A percentile compares a stretch with the other conserved stretches of the same genome.
phyloP scores from a whole-genome alignment of 2,888 invertebrate species.

The Aspidapion aeneum region DNA sequence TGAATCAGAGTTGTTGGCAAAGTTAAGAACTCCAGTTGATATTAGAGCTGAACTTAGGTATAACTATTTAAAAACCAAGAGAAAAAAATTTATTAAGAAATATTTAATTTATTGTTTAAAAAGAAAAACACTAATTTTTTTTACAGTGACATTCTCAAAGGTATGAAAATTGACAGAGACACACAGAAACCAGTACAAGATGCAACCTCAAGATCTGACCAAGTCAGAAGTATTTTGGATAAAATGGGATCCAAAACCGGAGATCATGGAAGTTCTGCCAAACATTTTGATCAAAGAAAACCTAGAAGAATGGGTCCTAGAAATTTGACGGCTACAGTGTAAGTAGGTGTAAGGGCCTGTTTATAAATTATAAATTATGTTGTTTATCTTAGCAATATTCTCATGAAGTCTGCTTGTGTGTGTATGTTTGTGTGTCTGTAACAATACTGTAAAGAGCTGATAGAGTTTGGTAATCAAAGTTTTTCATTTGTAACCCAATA shows the following conservation, averaged over 20 bases:
- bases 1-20: slow-evolving; percentile 69
- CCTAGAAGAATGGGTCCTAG: background rate
- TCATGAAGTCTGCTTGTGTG: no score
- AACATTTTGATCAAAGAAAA: background rate
- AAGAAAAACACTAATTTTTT: slow-evolving; percentile 5
- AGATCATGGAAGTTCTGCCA: background rate
- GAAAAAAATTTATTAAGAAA: background rate
- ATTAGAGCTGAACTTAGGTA: background rate
- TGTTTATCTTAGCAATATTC: no score
- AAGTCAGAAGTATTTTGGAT: slow-evolving; percentile 47
- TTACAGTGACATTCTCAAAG: slow-evolving; percentile 68
- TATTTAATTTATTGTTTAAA: background rate
- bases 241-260: slow-evolving; percentile 16
- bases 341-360: background rate
- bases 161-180: slow-evolving; percentile 72
- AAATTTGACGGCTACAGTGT: background rate
- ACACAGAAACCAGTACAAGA: slow-evolving; percentile 41
- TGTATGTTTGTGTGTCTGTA: no score
- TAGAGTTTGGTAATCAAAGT: no score
- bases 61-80: slow-evolving; percentile 2
- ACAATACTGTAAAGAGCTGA: no score
- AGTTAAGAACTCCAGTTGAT: slow-evolving; percentile 54
- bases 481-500: no score
- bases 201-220: slow-evolving; percentile 51
- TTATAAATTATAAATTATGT: no score